Conservation (phyloP, 2,888 invertebrate genomes). For the Melangyna quadrimaculata region DNA sequence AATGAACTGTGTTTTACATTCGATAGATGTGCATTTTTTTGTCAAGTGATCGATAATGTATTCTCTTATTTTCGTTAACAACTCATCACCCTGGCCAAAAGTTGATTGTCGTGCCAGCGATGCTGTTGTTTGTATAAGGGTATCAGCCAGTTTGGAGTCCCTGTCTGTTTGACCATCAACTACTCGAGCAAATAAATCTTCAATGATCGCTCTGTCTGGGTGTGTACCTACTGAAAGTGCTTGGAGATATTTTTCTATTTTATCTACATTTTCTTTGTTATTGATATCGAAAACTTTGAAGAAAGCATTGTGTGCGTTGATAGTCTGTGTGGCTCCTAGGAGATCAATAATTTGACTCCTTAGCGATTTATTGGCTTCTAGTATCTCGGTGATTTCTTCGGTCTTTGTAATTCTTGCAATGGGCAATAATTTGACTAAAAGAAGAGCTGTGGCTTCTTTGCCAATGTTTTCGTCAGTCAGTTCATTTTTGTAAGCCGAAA, state of each 20-base stretch:
- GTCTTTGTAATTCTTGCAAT: conserved; percentile 83
- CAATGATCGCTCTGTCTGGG: conserved; percentile 83
- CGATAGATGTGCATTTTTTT: conserved; percentile 82
- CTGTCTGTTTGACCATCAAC: conserved; percentile 79
- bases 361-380: conserved; percentile 74
- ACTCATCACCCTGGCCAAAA: conserved; percentile 74
- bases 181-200: conserved; percentile 75
- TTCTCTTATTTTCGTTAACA: conserved; percentile 76
- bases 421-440: conserved; percentile 85
- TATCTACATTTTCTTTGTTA: conserved; percentile 81
- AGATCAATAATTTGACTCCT: conserved; percentile 86
- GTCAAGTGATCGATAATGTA: conserved; percentile 79
- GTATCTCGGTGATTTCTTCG: conserved; percentile 83
- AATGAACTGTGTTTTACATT: conserved; percentile 84
- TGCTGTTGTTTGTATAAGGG: conserved; percentile 85
- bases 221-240: conserved; percentile 86
- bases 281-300: conserved; percentile 84
- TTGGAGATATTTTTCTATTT: conserved; percentile 88
- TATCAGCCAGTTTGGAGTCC: conserved; percentile 85
- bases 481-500: conserved; percentile 82
- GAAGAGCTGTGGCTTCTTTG: conserved; percentile 84
- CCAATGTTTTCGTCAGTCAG: conserved; percentile 84
- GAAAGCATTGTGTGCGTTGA: conserved; percentile 86
- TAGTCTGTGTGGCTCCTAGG: conserved; percentile 87
- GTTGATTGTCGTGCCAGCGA: conserved; percentile 83